Evolutionary conservation across 2,797 vertebrate genomes (phyloP).

Genomic region (Arnoldichthys spilopterus): DNA sequence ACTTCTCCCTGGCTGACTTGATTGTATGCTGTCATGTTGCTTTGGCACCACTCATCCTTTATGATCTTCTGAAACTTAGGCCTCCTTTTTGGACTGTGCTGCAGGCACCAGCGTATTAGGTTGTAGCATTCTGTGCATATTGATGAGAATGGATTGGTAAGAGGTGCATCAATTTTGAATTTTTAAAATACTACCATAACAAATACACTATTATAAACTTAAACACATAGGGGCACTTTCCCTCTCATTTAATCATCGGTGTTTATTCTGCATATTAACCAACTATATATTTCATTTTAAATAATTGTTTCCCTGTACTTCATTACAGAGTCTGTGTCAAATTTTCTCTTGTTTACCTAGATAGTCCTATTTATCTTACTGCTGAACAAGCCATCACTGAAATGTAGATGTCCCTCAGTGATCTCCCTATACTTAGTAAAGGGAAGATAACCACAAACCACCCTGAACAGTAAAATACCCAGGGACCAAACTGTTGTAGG

Average conservation of each 20-base stretch:
- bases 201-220: neutral
- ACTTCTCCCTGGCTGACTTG: too few species aligned
- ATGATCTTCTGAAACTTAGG: neutral
- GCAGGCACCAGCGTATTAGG: neutral
- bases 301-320: too few species aligned
- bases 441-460: neutral
- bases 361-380: neutral
- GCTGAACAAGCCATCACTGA: neutral
- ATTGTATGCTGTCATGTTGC: too few species aligned
- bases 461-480: slow-evolving; percentile 73
- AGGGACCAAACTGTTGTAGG: slow-evolving; percentile 86
- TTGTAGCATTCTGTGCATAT: neutral
- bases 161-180: neutral
- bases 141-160: neutral
- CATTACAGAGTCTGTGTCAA: neutral
- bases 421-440: neutral
- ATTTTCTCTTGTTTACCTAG: neutral
- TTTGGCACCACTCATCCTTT: too few species aligned
- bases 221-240: neutral
- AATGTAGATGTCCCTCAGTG: neutral
- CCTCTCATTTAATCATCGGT: neutral
- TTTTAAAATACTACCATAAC: neutral
- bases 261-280: too few species aligned
- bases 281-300: neutral
- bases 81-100: neutral